Percentiles rank a stretch among this genome's conserved stretches.
phyloP scores from a whole-genome alignment of 2,888 invertebrate species.

The Diaprepes abbreviatus region DNA sequence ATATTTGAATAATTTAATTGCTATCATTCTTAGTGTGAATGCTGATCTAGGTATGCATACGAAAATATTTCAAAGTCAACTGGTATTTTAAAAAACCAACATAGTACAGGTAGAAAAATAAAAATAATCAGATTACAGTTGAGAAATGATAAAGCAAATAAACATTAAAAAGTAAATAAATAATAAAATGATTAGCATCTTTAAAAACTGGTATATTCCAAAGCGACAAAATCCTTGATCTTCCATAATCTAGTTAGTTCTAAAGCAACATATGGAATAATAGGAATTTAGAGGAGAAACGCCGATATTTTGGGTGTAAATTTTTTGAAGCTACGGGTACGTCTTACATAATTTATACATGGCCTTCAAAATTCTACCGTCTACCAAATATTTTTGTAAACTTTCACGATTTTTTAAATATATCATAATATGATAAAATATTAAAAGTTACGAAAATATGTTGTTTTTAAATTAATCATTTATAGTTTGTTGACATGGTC shows the following conservation, averaged over 20 bases:
- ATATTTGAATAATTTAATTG: background rate
- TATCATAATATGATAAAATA: no score
- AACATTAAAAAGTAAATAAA: background rate
- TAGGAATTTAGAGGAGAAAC: no score
- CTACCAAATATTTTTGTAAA: no score
- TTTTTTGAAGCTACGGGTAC: no score
- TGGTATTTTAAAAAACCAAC: background rate
- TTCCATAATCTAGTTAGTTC: no score
- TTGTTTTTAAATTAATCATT: background rate
- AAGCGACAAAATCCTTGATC: no score
- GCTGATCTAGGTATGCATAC: background rate
- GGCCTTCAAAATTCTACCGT: no score
- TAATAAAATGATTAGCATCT: slow-evolving; percentile 14
- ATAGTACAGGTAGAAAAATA: background rate
- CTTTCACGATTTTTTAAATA: no score
- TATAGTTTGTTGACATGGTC: background rate
- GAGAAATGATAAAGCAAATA: background rate
- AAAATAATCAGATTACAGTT: background rate
- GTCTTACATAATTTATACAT: no score
- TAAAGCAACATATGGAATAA: no score
- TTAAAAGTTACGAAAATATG: no score
- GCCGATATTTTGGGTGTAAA: no score
- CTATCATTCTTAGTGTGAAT: background rate
- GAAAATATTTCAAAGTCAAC: background rate
- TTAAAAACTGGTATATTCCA: background rate